phyloP scores from a whole-genome alignment of 30 jellyfish, hydroid and myxozoan species.

The Mastigias papua region DNA sequence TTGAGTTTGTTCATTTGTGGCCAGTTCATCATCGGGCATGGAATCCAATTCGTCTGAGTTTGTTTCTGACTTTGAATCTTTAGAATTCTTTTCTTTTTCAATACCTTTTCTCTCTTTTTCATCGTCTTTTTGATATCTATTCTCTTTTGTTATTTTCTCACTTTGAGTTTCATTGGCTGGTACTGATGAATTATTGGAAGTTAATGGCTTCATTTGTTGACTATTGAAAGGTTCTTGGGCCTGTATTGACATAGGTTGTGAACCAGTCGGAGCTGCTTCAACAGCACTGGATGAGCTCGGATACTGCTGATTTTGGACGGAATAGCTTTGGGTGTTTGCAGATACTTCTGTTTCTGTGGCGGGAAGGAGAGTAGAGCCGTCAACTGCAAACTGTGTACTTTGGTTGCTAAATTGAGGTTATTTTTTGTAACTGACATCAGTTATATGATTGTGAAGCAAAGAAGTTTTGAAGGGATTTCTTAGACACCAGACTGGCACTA shows the following conservation, averaged over 20 bases:
- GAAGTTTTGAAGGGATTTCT: no score
- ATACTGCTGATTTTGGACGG: constrained; percentile 17
- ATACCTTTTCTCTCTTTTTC: not conserved
- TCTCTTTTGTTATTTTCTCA: not conserved
- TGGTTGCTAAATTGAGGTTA: not conserved
- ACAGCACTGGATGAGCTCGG: constrained; percentile 4
- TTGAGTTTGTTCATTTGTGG: constrained; percentile 65
- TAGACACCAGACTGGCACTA: no score
- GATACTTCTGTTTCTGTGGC: constrained; percentile 24
- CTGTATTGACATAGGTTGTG: constrained; percentile 3
- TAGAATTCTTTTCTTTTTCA: constrained; percentile 19
- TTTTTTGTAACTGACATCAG: not conserved
- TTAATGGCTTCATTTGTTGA: not conserved
- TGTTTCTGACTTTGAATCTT: constrained; percentile 12
- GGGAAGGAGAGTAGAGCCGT: constrained; percentile 59
- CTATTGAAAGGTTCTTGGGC: not conserved
- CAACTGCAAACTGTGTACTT: constrained; percentile 23
- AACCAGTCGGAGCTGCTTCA: constrained; percentile 1
- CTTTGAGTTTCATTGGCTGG: constrained; percentile 11
- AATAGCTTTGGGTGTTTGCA: constrained; percentile 12
- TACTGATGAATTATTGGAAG: not conserved
- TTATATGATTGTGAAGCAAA: no score
- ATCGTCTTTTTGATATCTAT: not conserved
- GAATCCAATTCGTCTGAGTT: constrained; percentile 36
- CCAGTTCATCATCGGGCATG: constrained; percentile 51